These are phyloP conservation scores for Choreutis nemorana DNA, from an alignment of 2,888 invertebrate genomes.

Conservation along the genomic window DNA sequence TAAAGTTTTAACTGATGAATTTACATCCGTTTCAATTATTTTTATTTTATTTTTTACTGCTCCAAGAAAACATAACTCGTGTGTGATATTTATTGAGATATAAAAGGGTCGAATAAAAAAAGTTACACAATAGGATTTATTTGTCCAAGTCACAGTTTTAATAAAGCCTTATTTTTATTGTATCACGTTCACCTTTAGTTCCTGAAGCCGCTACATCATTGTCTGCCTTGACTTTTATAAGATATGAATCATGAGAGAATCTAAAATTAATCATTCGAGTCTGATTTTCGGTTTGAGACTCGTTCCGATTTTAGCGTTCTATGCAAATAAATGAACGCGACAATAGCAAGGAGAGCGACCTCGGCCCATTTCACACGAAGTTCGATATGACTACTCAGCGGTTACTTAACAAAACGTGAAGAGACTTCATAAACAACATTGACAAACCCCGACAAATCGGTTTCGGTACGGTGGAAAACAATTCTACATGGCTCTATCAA, in stretches of 20 bases:
- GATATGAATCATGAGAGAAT: conserved; percentile 6
- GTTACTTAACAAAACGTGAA: conserved; percentile 15
- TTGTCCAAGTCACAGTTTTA: too few species aligned
- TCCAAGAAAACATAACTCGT: too few species aligned
- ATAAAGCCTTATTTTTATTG: too few species aligned
- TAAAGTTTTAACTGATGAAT: too few species aligned
- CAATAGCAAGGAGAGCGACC: conserved; percentile 16
- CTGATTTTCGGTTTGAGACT: conserved; percentile 4
- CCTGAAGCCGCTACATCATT: conserved; percentile 2
- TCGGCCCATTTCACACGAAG: conserved; percentile 21
- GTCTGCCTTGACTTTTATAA: conserved; percentile 8
- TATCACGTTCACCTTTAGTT: too few species aligned
- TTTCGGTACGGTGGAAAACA: conserved; percentile 6
- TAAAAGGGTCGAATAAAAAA: too few species aligned
- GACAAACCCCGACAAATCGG: conserved; percentile 4
- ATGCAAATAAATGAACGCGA: conserved; percentile 12
- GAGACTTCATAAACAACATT: conserved; percentile 2
- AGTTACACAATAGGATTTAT: too few species aligned
- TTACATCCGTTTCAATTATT: too few species aligned
- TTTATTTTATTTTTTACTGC: too few species aligned
- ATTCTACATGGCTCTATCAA: conserved; percentile 2
- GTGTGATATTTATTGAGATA: too few species aligned
- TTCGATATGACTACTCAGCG: too few species aligned
- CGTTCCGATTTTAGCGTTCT: not conserved
- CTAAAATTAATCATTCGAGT: conserved; percentile 9